Evolutionary conservation across 2,113 vertebrate genomes (phyloP), one percentile per base, ranked within the genome.

Genomic region (Genyomyrus donnyi): DNA sequence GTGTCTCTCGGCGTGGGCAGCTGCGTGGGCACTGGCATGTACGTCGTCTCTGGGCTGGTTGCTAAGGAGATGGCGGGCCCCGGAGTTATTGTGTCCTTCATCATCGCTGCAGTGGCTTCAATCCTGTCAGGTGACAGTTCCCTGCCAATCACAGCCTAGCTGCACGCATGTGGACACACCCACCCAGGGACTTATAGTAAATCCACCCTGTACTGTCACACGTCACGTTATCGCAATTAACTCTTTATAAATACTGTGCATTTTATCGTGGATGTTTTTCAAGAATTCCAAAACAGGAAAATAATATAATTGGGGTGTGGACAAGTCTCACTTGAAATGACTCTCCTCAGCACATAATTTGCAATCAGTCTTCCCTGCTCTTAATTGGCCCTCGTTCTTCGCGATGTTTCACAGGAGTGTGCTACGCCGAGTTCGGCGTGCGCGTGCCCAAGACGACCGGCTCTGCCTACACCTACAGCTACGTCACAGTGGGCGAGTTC

Each of bases 401-500:
- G 13, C 35, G 5, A 7, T 2, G 3, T 77, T 39, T 80, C 39
- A 1, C 91, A 99, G 98, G 98, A 0, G 98, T 99, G 91, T 99
- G 98, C 92, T 99, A 99, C 0, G 98, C 98, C 0, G 98, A 99
- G 94, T 99, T 99, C 0, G 98, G 98, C 0, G 98, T 99, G 5
- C 96, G 98, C 0, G 98, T 99, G 42, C 98, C 98, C 15, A 99
- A 99, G 95, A 99, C 98, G 13, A 98, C 98, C 0, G 98, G 98
- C 31, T 99, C 98, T 0, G 98, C 98, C 92, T 99, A 99, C 94
- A 99, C 98, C 5, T 99, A 99, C 96, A 99, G 98, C 94, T 99
- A 99, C 0, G 98, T 99, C 94, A 99, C 98, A 0, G 98, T 99
- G 24, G 98, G 98, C 3, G 98, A 99, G 94, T 99, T 98, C 0